A percentile compares a stretch with the other conserved stretches of the same genome.
phyloP scores from a whole-genome alignment of 2,797 vertebrate species.

The Spea hammondii region DNA sequence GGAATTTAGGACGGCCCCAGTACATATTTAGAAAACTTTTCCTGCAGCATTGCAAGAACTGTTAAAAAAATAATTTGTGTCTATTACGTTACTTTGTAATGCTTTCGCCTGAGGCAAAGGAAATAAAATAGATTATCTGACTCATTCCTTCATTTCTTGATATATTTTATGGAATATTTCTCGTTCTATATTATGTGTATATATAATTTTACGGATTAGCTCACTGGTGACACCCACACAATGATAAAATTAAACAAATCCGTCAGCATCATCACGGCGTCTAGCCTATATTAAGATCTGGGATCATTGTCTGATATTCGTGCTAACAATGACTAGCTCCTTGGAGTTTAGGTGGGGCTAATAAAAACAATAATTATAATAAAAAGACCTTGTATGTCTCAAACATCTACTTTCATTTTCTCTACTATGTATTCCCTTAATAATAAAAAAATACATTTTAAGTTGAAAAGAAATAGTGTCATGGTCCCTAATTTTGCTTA shows the following conservation, averaged over 20 bases:
- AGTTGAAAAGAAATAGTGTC: too few species aligned
- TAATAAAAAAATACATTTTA: too few species aligned
- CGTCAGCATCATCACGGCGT: background rate
- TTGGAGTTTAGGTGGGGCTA: background rate
- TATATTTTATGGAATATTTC: background rate
- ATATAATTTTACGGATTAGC: conserved; percentile 7
- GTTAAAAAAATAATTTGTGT: background rate
- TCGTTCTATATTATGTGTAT: background rate
- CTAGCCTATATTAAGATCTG: conserved; percentile 8
- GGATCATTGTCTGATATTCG: conserved; percentile 12
- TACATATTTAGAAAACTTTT: background rate
- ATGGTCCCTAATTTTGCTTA: too few species aligned
- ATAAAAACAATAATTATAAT: too few species aligned
- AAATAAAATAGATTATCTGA: conserved; percentile 23
- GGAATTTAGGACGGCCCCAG: too few species aligned
- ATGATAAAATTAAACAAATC: background rate
- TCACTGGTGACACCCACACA: conserved; percentile 5
- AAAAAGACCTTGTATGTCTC: too few species aligned
- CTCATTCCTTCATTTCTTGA: conserved; percentile 32
- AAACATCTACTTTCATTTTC: too few species aligned
- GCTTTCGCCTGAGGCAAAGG: conserved; percentile 10
- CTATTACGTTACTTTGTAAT: conserved; percentile 1
- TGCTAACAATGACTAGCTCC: background rate
- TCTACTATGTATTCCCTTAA: too few species aligned
- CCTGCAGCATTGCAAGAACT: background rate